Conservation (phyloP, 2,797 vertebrate species). For the Anas bernieri region DNA sequence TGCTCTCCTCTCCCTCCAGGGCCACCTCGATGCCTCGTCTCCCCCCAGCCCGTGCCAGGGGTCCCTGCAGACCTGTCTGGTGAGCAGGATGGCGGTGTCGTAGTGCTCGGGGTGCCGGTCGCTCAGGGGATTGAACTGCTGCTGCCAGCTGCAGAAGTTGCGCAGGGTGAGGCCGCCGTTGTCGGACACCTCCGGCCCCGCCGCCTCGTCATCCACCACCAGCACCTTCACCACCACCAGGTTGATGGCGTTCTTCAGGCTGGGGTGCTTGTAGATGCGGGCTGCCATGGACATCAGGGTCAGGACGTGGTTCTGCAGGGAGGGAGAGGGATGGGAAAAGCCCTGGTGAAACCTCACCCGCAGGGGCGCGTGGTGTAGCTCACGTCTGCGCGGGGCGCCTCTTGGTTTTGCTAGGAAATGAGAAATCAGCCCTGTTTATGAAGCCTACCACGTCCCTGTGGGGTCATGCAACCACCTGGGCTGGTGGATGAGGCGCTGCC, state of each 20-base stretch:
- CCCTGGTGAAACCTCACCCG: background rate
- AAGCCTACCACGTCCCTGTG: rapidly evolving
- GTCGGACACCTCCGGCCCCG: conserved; percentile 87
- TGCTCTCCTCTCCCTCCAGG: background rate
- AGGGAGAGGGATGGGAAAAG: background rate
- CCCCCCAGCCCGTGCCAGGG: background rate
- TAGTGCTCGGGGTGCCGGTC: conserved; percentile 93
- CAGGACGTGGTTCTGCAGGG: conserved; percentile 88
- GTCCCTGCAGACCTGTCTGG: conserved; percentile 86
- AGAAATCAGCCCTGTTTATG: background rate
- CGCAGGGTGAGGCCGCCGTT: conserved; percentile 90
- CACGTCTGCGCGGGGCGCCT: background rate
- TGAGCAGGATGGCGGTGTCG: conserved; percentile 94
- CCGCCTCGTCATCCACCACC: conserved; percentile 86
- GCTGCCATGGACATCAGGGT: conserved; percentile 91
- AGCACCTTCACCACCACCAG: conserved; percentile 93
- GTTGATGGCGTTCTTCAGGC: conserved; percentile 90
- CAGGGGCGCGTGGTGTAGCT: rapidly evolving
- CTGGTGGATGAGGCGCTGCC: background rate
- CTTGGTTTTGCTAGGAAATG: background rate
- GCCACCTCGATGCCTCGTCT: too few relatives aligned
- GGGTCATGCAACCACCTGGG: background rate
- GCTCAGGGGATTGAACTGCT: conserved; percentile 87
- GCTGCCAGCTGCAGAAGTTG: conserved; percentile 97
- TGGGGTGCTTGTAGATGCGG: conserved; percentile 92